A percentile compares a stretch with the other conserved stretches of the same genome.
Conservation (phyloP, 1,140 invertebrate genomes). For the Pseudomyrmex gracilis region DNA sequence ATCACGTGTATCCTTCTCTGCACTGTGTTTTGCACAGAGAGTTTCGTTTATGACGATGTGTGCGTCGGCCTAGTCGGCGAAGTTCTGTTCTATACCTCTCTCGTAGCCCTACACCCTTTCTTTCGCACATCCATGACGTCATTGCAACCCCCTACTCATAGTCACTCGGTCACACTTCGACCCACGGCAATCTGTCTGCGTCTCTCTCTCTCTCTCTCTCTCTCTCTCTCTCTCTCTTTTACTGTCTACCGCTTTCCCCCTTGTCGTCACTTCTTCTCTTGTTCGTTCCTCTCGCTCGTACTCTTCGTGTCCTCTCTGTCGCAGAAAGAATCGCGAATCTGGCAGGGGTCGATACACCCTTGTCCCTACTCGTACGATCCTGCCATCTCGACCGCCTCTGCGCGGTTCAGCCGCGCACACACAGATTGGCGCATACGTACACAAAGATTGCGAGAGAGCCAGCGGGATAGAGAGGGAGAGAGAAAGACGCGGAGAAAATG, state of each 20-base stretch:
- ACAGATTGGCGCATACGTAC: constrained; percentile 40
- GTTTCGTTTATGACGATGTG: constrained; percentile 6
- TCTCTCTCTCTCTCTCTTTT: neutral
- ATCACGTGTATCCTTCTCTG: neutral
- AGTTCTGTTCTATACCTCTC: constrained; percentile 53
- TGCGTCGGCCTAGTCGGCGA: constrained; percentile 66
- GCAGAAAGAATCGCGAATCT: constrained; percentile 80
- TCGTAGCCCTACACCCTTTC: constrained; percentile 50
- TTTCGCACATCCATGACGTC: constrained; percentile 74
- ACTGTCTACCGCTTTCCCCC: constrained; percentile 5
- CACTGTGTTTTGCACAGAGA: neutral
- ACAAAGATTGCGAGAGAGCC: constrained; percentile 40
- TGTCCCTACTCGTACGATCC: constrained; percentile 54
- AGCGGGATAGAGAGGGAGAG: neutral
- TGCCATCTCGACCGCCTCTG: constrained; percentile 9
- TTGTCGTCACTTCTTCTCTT: neutral
- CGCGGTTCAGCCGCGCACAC: constrained; percentile 42
- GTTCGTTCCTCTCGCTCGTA: neutral
- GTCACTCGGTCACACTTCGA: constrained; percentile 47
- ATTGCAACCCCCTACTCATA: constrained; percentile 59
- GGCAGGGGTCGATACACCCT: constrained; percentile 81
- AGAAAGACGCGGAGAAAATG: neutral
- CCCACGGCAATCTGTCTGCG: constrained; percentile 41
- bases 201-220: constrained; percentile 7
- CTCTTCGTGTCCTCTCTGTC: constrained; percentile 1